These are phyloP conservation scores for Prionace glauca DNA, from an alignment of 2,797 vertebrate species.

Conservation along the genomic window DNA sequence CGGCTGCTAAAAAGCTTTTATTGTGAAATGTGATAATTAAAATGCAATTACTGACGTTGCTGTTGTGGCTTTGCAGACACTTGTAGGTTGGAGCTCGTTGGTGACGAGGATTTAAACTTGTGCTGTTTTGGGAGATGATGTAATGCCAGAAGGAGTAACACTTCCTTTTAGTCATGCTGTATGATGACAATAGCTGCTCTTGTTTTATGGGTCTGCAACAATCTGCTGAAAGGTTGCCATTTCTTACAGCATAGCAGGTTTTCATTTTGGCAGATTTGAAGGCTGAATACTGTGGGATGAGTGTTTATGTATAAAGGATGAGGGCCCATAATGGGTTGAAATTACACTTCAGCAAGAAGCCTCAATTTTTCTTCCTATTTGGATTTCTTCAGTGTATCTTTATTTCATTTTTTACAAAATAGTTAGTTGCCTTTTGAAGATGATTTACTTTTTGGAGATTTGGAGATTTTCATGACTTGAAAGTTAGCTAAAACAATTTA, in stretches of 20 bases:
- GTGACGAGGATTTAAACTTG: neutral
- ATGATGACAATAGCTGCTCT: constrained; percentile 14
- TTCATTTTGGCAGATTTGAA: neutral
- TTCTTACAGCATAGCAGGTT: neutral
- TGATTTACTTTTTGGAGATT: no score
- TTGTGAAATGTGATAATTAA: constrained; percentile 13
- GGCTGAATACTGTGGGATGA: neutral
- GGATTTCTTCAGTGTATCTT: no score
- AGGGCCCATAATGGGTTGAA: neutral
- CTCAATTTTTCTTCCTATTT: neutral
- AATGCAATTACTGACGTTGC: neutral
- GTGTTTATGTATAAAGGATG: neutral
- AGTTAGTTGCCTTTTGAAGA: neutral
- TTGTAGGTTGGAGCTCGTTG: neutral
- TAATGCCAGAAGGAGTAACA: constrained; percentile 16
- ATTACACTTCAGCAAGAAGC: neutral
- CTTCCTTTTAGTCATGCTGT: constrained; percentile 28
- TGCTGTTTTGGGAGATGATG: constrained; percentile 8
- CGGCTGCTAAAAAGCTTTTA: neutral
- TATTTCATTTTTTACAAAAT: neutral
- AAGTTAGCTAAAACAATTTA: no score
- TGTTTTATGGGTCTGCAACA: neutral
- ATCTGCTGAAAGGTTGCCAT: neutral
- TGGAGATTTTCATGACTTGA: neutral
- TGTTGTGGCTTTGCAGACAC: neutral